Percentiles rank a stretch among this genome's conserved stretches.
phyloP scores from a whole-genome alignment of 2,797 vertebrate genomes.

The Otolemur crassicaudatus region DNA sequence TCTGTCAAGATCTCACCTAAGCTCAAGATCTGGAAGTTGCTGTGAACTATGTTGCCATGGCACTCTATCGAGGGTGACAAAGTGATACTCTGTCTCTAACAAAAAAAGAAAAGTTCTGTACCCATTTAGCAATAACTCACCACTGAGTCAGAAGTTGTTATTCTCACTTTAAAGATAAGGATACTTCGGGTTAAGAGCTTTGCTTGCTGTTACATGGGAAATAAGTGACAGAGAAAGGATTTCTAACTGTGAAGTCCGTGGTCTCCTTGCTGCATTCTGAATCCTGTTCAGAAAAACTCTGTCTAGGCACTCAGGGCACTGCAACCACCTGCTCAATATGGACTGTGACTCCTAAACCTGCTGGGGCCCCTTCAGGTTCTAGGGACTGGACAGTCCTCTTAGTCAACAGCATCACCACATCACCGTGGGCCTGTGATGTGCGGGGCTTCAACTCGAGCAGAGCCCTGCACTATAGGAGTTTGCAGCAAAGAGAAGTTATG shows the following conservation, averaged over 20 bases:
- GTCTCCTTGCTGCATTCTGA: background rate
- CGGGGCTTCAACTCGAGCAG: background rate
- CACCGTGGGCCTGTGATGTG: background rate
- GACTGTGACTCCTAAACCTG: background rate
- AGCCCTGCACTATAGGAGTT: background rate
- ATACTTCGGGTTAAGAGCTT: background rate
- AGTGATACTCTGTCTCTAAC: too few species aligned
- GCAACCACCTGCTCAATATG: too few species aligned
- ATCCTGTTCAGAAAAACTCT: background rate
- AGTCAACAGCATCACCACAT: background rate
- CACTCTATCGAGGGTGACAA: too few species aligned
- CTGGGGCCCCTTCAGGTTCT: background rate
- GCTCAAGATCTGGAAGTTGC: too few species aligned
- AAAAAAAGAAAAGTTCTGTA: background rate
- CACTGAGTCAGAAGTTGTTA: background rate
- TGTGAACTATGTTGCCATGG: too few species aligned
- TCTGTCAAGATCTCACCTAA: too few species aligned
- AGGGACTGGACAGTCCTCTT: background rate
- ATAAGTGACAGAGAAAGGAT: background rate
- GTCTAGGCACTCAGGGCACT: background rate
- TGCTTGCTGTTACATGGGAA: background rate
- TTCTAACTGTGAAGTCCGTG: background rate
- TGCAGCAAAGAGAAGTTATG: background rate
- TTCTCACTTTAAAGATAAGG: slow-evolving; percentile 25
- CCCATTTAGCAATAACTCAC: background rate